phyloP scores from a whole-genome alignment of 2,113 vertebrate species.

The Pygoscelis adeliae region DNA sequence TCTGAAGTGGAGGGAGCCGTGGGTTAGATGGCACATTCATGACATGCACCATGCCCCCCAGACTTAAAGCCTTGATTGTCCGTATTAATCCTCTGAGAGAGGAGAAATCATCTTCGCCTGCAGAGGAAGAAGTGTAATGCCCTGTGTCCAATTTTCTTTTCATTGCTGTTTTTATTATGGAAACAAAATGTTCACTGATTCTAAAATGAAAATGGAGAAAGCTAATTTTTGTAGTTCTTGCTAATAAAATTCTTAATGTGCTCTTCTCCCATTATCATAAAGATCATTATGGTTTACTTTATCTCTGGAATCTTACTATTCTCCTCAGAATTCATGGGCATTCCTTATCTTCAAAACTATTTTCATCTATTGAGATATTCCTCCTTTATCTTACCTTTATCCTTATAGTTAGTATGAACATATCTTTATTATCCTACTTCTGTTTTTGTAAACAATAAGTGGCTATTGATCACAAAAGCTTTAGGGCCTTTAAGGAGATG shows the following conservation, averaged over 20 bases:
- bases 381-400: neutral
- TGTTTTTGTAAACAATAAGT: neutral
- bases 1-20: neutral
- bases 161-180: constrained; percentile 71
- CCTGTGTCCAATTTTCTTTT: constrained; percentile 73
- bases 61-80: neutral
- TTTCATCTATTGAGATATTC: constrained; percentile 18
- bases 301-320: constrained; percentile 58
- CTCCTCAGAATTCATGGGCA: constrained; percentile 3
- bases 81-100: neutral
- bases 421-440: neutral
- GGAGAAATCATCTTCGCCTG: constrained; percentile 1
- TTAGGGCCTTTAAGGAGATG: neutral
- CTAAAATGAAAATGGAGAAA: constrained; percentile 56
- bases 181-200: constrained; percentile 59
- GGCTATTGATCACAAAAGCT: neutral
- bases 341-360: constrained; percentile 28
- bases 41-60: neutral
- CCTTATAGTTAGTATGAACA: neutral
- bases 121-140: constrained; percentile 62
- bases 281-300: constrained; percentile 59
- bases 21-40: rapidly evolving
- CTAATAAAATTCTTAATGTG: constrained; percentile 70
- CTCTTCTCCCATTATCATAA: constrained; percentile 59
- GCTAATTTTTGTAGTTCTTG: constrained; percentile 65